Evolutionary conservation across 1,140 invertebrate genomes (phyloP).

Genomic region (Pseudomyrmex cubaensis): DNA sequence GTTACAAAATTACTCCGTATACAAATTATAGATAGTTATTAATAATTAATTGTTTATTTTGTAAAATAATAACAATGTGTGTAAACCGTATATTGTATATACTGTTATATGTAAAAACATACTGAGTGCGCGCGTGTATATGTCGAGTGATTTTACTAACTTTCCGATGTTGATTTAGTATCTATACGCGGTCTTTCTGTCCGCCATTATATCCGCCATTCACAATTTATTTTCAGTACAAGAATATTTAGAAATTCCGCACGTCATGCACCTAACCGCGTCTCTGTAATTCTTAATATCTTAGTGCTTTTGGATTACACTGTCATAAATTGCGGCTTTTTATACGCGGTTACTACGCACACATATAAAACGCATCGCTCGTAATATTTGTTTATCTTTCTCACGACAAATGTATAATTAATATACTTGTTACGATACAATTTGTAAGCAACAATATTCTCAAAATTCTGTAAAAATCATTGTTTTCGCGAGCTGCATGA

Average conservation of each 20-base stretch:
- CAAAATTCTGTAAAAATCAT: conserved; percentile 27
- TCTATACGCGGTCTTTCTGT: conserved; percentile 36
- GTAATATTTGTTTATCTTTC: conserved; percentile 3
- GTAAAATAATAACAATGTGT: too few relatives aligned
- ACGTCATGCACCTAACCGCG: conserved; percentile 26
- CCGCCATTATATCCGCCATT: conserved; percentile 2
- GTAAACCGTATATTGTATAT: too few relatives aligned
- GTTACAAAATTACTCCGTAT: too few relatives aligned
- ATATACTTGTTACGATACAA: neutral
- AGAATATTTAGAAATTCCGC: conserved; percentile 49
- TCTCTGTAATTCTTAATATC: conserved; percentile 40
- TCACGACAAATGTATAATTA: neutral
- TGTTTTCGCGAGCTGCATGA: conserved; percentile 12
- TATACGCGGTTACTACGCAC: conserved; percentile 18
- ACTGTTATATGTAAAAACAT: too few relatives aligned
- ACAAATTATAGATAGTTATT: too few relatives aligned
- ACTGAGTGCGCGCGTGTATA: neutral
- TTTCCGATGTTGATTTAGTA: conserved; percentile 1
- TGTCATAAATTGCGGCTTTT: conserved; percentile 50
- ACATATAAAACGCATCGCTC: conserved; percentile 18
- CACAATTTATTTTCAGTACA: conserved; percentile 42
- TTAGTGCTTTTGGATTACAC: conserved; percentile 43
- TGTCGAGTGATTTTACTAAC: conserved; percentile 16
- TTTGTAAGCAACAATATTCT: neutral
- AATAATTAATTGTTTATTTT: too few relatives aligned